Conservation (phyloP, 1,140 invertebrate species). For the Drosophila pectinifera region DNA sequence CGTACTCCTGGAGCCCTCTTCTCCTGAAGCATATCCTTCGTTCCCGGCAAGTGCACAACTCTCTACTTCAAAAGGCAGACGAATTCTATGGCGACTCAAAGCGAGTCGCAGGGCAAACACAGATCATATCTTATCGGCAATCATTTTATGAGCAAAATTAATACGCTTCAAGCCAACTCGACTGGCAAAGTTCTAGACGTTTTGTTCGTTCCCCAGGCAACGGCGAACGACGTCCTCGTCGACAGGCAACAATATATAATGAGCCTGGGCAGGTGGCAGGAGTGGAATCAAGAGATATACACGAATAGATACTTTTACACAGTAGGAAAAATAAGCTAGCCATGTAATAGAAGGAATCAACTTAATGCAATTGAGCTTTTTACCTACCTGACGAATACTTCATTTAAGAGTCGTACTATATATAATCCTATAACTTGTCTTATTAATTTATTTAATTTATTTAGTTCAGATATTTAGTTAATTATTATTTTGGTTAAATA, state of each 20-base stretch:
- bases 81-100: conserved; percentile 26
- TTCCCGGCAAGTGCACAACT: conserved; percentile 40
- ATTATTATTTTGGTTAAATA: no score
- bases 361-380: no score
- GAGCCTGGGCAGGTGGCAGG: conserved; percentile 67
- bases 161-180: conserved; percentile 60
- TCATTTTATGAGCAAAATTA: conserved; percentile 77
- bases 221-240: conserved; percentile 13
- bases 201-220: conserved; percentile 57
- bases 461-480: no score
- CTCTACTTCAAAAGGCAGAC: conserved; percentile 53
- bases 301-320: conserved; percentile 34
- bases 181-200: conserved; percentile 63
- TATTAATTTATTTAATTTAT: no score
- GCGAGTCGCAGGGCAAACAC: conserved; percentile 58
- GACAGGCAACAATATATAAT: conserved; percentile 65
- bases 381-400: no score
- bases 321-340: not conserved
- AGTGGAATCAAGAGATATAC: conserved; percentile 63
- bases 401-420: no score
- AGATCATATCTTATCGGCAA: conserved; percentile 82
- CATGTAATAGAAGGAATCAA: not conserved
- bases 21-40: conserved; percentile 1
- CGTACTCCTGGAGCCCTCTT: not conserved
- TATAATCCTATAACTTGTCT: no score